phyloP scores from a whole-genome alignment of 1,140 invertebrate genomes.

The Aleiodes sp. region DNA sequence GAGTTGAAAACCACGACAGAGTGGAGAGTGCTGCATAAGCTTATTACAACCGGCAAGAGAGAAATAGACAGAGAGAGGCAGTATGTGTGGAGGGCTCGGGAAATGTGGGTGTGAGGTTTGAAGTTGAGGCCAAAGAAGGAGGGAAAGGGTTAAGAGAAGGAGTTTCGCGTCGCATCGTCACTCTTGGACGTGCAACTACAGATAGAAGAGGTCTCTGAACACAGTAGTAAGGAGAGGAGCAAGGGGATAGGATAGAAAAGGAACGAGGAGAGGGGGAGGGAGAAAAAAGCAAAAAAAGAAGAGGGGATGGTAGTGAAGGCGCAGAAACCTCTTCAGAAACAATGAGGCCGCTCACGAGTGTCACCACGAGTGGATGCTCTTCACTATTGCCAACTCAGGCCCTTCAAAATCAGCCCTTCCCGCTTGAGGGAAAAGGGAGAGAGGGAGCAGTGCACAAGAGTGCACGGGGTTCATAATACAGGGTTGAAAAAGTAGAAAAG shows the following conservation, averaged over 20 bases:
- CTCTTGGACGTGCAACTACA: constrained; percentile 1
- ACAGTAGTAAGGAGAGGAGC: constrained; percentile 1
- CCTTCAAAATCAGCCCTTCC: constrained; percentile 55
- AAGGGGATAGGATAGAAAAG: background rate
- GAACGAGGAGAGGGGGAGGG: background rate
- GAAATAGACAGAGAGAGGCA: too few species aligned
- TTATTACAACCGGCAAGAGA: constrained; percentile 53
- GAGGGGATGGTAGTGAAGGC: constrained; percentile 41
- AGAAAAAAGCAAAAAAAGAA: too few species aligned
- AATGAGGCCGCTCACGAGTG: constrained; percentile 66
- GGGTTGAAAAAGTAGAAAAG: too few species aligned
- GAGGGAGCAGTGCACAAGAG: too few species aligned
- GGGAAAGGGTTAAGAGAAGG: background rate
- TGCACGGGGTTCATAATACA: too few species aligned
- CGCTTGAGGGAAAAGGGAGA: constrained; percentile 36
- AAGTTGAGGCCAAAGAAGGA: constrained; percentile 20
- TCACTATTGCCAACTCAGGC: constrained; percentile 67
- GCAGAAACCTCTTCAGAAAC: constrained; percentile 61
- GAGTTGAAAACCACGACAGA: constrained; percentile 22
- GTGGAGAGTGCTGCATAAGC: constrained; percentile 64
- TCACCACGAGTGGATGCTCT: constrained; percentile 64
- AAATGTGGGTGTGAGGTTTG: constrained; percentile 20
- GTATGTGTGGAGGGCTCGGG: constrained; percentile 37
- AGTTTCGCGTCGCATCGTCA: constrained; percentile 15
- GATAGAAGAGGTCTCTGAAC: constrained; percentile 3